Evolutionary conservation across 1,140 invertebrate species (phyloP), one percentile per base, ranked within the genome.

Genomic region (Lasioglossum albipes): DNA sequence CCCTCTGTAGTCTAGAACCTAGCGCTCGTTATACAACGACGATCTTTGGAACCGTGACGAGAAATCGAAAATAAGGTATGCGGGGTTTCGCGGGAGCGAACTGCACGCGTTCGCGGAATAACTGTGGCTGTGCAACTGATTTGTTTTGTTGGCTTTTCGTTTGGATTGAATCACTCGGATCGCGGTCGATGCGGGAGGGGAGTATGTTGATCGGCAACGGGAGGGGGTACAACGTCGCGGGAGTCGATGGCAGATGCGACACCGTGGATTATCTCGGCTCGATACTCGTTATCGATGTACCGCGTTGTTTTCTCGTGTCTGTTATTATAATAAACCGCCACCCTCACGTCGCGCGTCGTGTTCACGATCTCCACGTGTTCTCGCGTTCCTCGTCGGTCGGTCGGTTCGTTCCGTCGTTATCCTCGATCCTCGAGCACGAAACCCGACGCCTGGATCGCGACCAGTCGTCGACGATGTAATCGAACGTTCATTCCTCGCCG

Each of bases 1-100:
- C 20, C 67, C 13, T 66, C 76, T 36, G 61, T 13, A 12, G 64
- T 62, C 66, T 78, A 69, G 67, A 80, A 57, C 42, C 72, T 84
- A 82, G 65, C 82, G 82, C 82, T 84, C 80, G 87, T 87, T 89
- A 85, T 87, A 90, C 85, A 90, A 89, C 88, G 84, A 92, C 83
- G 85, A 89, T 82, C 81, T 91, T 93, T 92, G 91, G 91, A 93
- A 91, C 91, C 92, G 82, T 90, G 84, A 85, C 87, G 83, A 91
- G 88, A 91, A 91, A 92, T 92, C 85, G 87, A 90, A 52, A 62
- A 18, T n/a, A 20, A 7, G 42, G 36, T 3, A 67, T 9, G 3
- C 0, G 20, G n/a, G 57, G 18, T 20, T 57, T 45, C 4, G 45
- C 45, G 18, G 20, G 10, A 7, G 12, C 10, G 41, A 36, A 68